A percentile compares a stretch with the other conserved stretches of the same genome.
phyloP scores from a whole-genome alignment of 2,797 vertebrate genomes.

The Spheniscus humboldti region DNA sequence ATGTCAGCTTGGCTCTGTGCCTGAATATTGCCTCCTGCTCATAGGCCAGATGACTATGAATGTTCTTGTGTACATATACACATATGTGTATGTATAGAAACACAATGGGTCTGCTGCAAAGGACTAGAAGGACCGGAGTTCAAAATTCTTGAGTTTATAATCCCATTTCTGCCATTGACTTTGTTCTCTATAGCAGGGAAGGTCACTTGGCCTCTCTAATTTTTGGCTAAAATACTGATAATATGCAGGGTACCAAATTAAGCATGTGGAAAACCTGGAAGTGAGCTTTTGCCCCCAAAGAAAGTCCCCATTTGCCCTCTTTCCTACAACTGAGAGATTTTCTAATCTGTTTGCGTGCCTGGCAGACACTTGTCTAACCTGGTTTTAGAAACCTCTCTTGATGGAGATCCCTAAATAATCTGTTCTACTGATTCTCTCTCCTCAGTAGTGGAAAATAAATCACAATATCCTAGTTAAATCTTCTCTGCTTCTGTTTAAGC shows the following conservation, averaged over 20 bases:
- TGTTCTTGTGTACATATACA: background rate
- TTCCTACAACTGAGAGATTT: background rate
- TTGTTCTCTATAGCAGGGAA: background rate
- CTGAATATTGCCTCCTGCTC: background rate
- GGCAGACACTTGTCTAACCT: background rate
- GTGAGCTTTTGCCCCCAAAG: background rate
- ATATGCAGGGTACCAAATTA: rapidly evolving
- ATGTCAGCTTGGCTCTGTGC: rapidly evolving
- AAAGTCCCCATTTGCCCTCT: background rate
- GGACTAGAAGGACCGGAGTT: background rate
- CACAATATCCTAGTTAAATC: background rate
- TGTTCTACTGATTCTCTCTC: background rate
- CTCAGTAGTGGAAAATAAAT: background rate
- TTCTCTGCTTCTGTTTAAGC: background rate
- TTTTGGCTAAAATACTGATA: background rate
- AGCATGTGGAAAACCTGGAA: background rate
- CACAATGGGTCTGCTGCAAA: rapidly evolving
- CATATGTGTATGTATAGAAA: rapidly evolving
- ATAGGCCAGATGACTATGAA: too few species aligned
- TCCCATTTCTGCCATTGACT: background rate
- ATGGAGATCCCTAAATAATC: background rate
- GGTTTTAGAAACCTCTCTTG: background rate
- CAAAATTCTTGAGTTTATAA: background rate
- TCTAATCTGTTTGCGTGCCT: background rate
- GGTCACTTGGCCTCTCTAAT: background rate